A percentile compares a stretch with the other conserved stretches of the same genome.
Conservation (phyloP, 1,140 invertebrate genomes). For the Drosophila pandora region DNA sequence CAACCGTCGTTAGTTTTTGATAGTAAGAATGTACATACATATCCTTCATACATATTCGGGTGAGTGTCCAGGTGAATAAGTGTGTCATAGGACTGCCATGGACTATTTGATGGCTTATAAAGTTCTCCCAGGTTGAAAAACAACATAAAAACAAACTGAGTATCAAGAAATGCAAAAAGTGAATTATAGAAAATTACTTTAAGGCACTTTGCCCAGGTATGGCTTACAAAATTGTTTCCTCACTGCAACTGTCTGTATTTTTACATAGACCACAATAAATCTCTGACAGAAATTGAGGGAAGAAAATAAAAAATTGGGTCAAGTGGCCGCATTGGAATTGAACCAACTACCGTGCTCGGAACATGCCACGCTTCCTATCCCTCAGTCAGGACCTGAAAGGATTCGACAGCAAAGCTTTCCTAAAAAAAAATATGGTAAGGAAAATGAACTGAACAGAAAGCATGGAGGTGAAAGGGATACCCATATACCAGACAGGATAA, state of each 20-base stretch:
- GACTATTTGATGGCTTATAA: slow-evolving; percentile 41
- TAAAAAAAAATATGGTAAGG: slow-evolving; percentile 13
- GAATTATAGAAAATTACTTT: slow-evolving; percentile 42
- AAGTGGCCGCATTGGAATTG: slow-evolving; percentile 58
- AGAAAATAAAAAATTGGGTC: slow-evolving; percentile 59
- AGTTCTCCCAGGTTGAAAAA: slow-evolving; percentile 16
- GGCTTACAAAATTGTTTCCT: slow-evolving; percentile 17
- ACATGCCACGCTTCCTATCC: slow-evolving; percentile 24
- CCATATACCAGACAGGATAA: slow-evolving; percentile 29
- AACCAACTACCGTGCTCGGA: slow-evolving; percentile 25
- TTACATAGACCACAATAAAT: slow-evolving; percentile 29
- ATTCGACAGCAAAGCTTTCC: slow-evolving; percentile 27
- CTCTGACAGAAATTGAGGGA: slow-evolving; percentile 29
- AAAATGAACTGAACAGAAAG: slow-evolving; percentile 6
- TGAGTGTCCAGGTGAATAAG: not conserved
- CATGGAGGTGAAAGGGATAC: not conserved
- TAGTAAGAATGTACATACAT: slow-evolving; percentile 12
- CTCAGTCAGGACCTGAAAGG: slow-evolving; percentile 45
- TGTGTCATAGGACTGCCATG: slow-evolving; percentile 2
- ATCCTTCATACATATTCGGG: not conserved
- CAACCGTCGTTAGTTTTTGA: slow-evolving; percentile 11
- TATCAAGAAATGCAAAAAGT: slow-evolving; percentile 4
- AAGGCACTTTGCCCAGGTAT: slow-evolving; percentile 10
- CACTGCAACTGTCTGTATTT: not conserved
- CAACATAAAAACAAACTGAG: not conserved